Percentiles rank a stretch among this genome's conserved stretches.
Conservation (phyloP, 2,888 invertebrate species). For the Noctuana brunneofusca region DNA sequence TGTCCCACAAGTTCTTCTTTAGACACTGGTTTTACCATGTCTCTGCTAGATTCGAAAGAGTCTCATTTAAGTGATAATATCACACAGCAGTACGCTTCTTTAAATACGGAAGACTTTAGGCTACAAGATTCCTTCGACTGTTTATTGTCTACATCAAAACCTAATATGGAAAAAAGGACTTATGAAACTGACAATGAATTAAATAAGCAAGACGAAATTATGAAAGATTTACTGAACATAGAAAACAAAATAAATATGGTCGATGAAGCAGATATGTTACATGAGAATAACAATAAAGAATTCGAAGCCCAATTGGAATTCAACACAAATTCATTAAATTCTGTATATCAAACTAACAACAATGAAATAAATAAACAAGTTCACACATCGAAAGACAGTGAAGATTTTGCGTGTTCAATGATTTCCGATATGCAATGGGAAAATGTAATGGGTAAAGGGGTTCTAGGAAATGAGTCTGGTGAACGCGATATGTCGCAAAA, state of each 20-base stretch:
- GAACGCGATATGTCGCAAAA: slow-evolving; percentile 3
- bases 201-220: slow-evolving; percentile 67
- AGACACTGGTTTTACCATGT: slow-evolving; percentile 71
- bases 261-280: slow-evolving; percentile 44
- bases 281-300: slow-evolving; percentile 41
- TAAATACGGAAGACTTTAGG: slow-evolving; percentile 66
- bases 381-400: slow-evolving; percentile 24
- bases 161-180: slow-evolving; percentile 55
- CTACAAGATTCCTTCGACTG: slow-evolving; percentile 74
- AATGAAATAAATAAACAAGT: slow-evolving; percentile 23
- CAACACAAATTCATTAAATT: slow-evolving; percentile 32
- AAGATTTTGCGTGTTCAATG: slow-evolving; percentile 31
- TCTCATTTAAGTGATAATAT: slow-evolving; percentile 63
- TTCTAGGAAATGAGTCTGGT: slow-evolving; percentile 37
- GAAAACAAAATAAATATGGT: slow-evolving; percentile 65
- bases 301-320: slow-evolving; percentile 37
- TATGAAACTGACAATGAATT: slow-evolving; percentile 50
- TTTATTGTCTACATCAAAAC: slow-evolving; percentile 64
- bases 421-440: slow-evolving; percentile 43
- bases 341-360: slow-evolving; percentile 26
- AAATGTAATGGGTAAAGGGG: slow-evolving; percentile 33
- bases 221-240: slow-evolving; percentile 75
- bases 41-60: slow-evolving; percentile 65
- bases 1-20: slow-evolving; percentile 68
- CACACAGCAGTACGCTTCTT: slow-evolving; percentile 60